Conservation (phyloP, 2,797 vertebrate genomes). For the Hylomyscus alleni region DNA sequence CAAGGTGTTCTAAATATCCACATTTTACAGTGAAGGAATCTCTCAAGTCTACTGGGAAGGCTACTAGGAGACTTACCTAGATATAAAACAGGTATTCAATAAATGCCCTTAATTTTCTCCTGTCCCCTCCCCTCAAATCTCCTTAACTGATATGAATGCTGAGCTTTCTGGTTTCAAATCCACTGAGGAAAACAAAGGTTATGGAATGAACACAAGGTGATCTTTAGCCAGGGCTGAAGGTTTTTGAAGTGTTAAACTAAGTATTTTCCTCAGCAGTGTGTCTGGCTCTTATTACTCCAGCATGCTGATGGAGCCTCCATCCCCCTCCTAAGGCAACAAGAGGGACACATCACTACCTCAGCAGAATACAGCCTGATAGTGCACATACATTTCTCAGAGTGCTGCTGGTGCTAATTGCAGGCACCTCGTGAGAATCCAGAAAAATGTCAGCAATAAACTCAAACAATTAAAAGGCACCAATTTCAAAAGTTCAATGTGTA, state of each 20-base stretch:
- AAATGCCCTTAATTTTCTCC: not conserved
- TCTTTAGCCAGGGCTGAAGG: not conserved
- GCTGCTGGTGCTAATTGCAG: slow-evolving; percentile 70
- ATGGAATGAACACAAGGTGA: not conserved
- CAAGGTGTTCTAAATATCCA: not conserved
- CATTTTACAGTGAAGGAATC: not conserved
- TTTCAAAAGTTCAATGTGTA: slow-evolving; percentile 81
- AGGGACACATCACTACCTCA: not conserved
- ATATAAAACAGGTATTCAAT: not conserved
- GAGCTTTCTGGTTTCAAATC: slow-evolving; percentile 20
- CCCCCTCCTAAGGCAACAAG: slow-evolving; percentile 53
- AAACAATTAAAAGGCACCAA: slow-evolving; percentile 83
- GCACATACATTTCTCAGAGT: slow-evolving; percentile 39
- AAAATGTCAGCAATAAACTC: slow-evolving; percentile 79
- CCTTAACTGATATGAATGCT: not conserved
- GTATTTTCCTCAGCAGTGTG: slow-evolving; percentile 35
- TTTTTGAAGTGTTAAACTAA: slow-evolving; percentile 57
- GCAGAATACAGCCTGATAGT: not conserved
- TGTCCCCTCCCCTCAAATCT: not conserved
- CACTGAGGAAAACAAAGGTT: slow-evolving; percentile 12
- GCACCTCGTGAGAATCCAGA: slow-evolving; percentile 77
- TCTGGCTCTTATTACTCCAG: slow-evolving; percentile 51
- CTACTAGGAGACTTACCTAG: not conserved
- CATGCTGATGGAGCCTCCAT: not conserved
- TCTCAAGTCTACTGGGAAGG: not conserved